Evolutionary conservation across 2,797 vertebrate genomes (phyloP), one percentile per base, ranked within the genome.

Genomic region (Catharus ustulatus): DNA sequence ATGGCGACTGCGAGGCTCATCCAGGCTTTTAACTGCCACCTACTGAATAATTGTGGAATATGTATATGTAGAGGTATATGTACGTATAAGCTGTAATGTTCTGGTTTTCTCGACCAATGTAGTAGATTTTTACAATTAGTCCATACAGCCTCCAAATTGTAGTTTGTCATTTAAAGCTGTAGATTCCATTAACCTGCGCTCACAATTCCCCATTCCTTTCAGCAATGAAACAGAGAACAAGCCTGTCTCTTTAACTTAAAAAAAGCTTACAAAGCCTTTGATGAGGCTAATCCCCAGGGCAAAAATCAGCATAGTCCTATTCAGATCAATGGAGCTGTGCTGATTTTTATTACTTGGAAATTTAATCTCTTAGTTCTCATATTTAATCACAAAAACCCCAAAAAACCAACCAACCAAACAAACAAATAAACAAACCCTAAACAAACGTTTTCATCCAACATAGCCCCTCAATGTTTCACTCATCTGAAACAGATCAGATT

Each of bases 21-120:
- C 78, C 2, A 83, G 93, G 96, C 90, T 95, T 97, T 95, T 89
- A 97, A 85, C 92, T 95, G 97, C 97, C 97, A 97, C 96, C 97
- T 98, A 97, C 96, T 96, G 97, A 91, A 61, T 88, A 91, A 78
- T 0, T 24, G 66, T 46, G 95, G 96, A 81, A 97, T 66, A 84
- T 20, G 5, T 10, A 27, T 5, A 7, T 20, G 29, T 12, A 32
- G 36, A 32, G 30, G 49, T 34, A 0, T 10, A 16, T 1, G 2
- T 11, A 6, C n/a, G 4, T 7, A 10, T 1, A 8, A 27, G 24
- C 40, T 51, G 18, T 9, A n/a, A 43, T 83, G 75, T 62, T 81
- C 23, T 63, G 45, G 14, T 43, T 90, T 68, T 64, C 73, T 84
- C 46, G 42, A 8, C 32, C 59, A 22, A 10, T 4, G 13, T 45